Percentiles rank a stretch among this genome's conserved stretches.
These are phyloP conservation scores for Alfaro cultratus DNA, from an alignment of 2,797 vertebrate genomes.

Conservation along the genomic window DNA sequence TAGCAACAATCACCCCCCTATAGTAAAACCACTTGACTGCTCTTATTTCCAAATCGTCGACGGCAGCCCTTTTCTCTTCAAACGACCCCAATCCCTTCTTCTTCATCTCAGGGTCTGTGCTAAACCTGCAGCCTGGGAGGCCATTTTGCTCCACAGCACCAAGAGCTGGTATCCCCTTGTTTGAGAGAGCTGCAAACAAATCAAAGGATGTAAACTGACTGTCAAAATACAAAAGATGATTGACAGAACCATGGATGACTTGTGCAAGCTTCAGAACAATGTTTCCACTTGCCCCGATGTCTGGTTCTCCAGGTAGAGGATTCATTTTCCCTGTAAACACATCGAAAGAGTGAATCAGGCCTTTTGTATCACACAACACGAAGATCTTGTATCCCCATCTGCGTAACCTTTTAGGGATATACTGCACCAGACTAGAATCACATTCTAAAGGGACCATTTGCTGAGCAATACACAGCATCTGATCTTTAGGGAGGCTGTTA, in stretches of 20 bases:
- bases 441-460: conserved; percentile 4
- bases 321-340: not conserved
- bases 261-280: conserved; percentile 7
- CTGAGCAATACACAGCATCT: not conserved
- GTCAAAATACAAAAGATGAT: conserved; percentile 6
- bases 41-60: conserved; percentile 4
- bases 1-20: conserved; percentile 19
- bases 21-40: conserved; percentile 37
- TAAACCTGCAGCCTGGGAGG: conserved; percentile 20
- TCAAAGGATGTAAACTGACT: conserved; percentile 5
- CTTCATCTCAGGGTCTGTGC: conserved; percentile 5
- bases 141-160: conserved; percentile 8
- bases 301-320: not conserved
- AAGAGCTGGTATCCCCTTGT: conserved; percentile 22
- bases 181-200: conserved; percentile 14
- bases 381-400: conserved; percentile 15
- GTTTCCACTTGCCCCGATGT: conserved; percentile 3
- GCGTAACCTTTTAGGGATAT: not conserved
- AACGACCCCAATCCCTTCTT: conserved; percentile 26
- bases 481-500: conserved; percentile 1
- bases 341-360: conserved; percentile 12
- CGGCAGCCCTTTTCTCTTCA: conserved; percentile 14
- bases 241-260: not conserved
- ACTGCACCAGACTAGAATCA: not conserved
- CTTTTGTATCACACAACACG: conserved; percentile 8